Conservation (phyloP, 1,140 invertebrate genomes). For the Calosoma granatense region DNA sequence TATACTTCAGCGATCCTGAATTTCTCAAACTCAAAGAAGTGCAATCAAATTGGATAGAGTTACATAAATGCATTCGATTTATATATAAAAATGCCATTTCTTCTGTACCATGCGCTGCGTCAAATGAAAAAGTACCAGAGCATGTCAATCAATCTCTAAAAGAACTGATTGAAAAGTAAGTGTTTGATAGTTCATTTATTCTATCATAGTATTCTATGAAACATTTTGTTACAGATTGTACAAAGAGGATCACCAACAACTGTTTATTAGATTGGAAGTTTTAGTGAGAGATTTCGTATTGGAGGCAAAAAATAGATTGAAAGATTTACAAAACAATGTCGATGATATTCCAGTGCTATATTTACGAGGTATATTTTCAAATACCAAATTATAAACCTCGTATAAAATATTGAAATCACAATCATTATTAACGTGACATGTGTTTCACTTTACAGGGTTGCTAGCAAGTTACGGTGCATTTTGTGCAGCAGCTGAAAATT, state of each 20-base stretch:
- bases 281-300: background rate
- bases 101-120: background rate
- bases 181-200: background rate
- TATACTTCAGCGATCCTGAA: no score
- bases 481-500: slow-evolving; percentile 16
- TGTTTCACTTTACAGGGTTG: slow-evolving; percentile 15
- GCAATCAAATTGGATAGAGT: background rate
- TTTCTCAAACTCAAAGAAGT: background rate
- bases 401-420: no score
- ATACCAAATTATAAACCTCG: no score
- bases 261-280: background rate
- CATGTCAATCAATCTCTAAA: background rate
- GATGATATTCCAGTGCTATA: background rate
- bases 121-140: background rate
- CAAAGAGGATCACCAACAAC: background rate
- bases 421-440: no score
- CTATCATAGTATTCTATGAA: background rate
- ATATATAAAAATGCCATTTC: slow-evolving; percentile 2
- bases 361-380: background rate
- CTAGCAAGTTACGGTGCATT: slow-evolving; percentile 18
- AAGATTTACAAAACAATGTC: background rate
- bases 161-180: background rate
- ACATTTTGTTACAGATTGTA: background rate
- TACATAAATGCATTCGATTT: slow-evolving; percentile 3
- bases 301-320: background rate